Evolutionary conservation across 2,888 invertebrate genomes (phyloP), one percentile per base, ranked within the genome.

Genomic region (Polydrusus pterygomalis): DNA sequence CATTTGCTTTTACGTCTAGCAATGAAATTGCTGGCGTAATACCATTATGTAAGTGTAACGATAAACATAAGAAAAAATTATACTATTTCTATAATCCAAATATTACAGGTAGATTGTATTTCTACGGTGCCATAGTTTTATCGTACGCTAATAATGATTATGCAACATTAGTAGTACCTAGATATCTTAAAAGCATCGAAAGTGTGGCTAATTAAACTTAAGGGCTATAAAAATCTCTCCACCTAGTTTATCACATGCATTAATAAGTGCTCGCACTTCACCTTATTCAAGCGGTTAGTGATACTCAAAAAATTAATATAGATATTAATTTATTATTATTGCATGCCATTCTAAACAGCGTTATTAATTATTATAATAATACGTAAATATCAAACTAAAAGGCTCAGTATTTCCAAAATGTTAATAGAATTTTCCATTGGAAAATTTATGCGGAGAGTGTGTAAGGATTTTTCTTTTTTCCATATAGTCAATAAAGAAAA

Each of bases 381-480:
- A 15, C n/a, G 13, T 9, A 34, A 56, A 56, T 56, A 56, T 56
- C 34, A 64, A 63, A 64, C 47, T 64, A 45, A 47, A 30, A 64
- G 64, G 64, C 47, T 64, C 64, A 45, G 10, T 7, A 34, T 34
- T 30, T 30, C 30, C 7, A 30, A 7, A 7, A 30, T 30, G 7
- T 7, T 30, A 30, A 30, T 30, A 30, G 30, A 2, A 7, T 6
- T 25, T 34, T 34, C 34, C 34, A 34, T 9, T 34, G 34, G 8
- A 34, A 34, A 34, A 34, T 10, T 34, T 7, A 34, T 34, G 34
- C 34, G 34, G 34, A 3, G 34, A 34, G 34, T 34, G 34, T 34
- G 8, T 34, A 34, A 9, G 34, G 8, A 34, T 34, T 3, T 5
- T 25, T 25, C 25, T 25, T 25, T 3, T 25, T 25, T n/a, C 30